A percentile compares a stretch with the other conserved stretches of the same genome.
phyloP scores from a whole-genome alignment of 2,113 vertebrate genomes.

The Gracilinanus agilis region DNA sequence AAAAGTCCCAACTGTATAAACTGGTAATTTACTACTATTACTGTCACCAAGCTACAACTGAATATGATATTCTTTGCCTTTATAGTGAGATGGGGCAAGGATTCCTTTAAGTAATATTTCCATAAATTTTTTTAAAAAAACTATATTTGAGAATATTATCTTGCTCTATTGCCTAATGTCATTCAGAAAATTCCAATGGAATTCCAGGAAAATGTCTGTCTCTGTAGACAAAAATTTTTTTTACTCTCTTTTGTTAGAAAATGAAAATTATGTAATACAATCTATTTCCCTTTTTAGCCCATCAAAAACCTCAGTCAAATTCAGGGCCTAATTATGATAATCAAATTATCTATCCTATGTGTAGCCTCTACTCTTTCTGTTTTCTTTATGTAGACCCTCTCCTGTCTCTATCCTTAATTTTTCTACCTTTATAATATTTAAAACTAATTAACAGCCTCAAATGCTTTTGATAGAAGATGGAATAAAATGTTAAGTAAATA shows the following conservation, averaged over 20 bases:
- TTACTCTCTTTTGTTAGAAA: neutral
- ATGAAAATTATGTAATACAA: neutral
- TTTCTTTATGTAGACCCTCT: neutral
- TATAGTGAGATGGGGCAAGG: neutral
- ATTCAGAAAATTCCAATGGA: neutral
- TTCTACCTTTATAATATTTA: neutral
- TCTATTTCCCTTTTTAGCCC: neutral
- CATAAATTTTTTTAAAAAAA: neutral
- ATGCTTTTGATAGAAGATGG: neutral
- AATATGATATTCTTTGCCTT: neutral
- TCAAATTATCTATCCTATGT: neutral
- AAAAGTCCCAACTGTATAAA: slow-evolving; percentile 14
- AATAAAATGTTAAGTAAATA: neutral
- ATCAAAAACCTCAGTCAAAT: neutral
- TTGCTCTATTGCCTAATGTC: neutral
- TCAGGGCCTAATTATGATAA: neutral
- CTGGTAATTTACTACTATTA: neutral
- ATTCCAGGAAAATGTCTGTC: neutral
- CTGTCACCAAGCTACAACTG: neutral
- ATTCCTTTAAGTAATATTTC: neutral
- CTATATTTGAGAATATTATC: neutral
- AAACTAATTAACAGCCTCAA: neutral
- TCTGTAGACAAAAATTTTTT: neutral
- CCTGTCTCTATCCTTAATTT: neutral
- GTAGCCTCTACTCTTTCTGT: neutral